A percentile compares a stretch with the other conserved stretches of the same genome.
Evolutionary conservation across 2,113 vertebrate genomes (phyloP).

Genomic region (Aspiorhynchus laticeps): DNA sequence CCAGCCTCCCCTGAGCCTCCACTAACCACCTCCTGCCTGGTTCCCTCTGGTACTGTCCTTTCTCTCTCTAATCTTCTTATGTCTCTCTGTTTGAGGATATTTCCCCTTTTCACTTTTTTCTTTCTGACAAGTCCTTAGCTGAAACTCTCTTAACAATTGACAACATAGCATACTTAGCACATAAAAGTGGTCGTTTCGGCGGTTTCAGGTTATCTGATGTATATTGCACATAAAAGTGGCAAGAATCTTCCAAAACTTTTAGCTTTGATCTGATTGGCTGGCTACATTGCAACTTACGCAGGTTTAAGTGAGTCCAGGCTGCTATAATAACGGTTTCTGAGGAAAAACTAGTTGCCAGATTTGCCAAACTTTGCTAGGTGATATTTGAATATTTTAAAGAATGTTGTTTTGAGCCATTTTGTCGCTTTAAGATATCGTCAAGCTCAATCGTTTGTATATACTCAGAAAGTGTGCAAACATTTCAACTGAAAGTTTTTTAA

Average conservation of each 20-base stretch:
- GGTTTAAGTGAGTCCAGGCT: background rate
- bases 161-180: background rate
- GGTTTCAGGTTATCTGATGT: background rate
- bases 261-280: background rate
- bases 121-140: constrained; percentile 31
- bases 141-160: background rate
- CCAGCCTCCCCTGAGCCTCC: constrained; percentile 91
- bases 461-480: too few relatives aligned
- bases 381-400: too few relatives aligned
- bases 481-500: too few relatives aligned
- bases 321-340: background rate
- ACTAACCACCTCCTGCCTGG: constrained; percentile 59
- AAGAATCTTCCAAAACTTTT: background rate
- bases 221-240: background rate
- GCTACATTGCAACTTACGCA: background rate
- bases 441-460: too few relatives aligned
- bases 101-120: constrained; percentile 48
- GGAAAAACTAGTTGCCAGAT: background rate
- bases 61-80: constrained; percentile 64
- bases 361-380: background rate
- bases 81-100: constrained; percentile 61
- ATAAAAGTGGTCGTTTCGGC: background rate
- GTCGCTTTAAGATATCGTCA: too few relatives aligned
- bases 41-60: constrained; percentile 62
- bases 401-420: too few relatives aligned